Evolutionary conservation across 2,888 invertebrate genomes (phyloP), one percentile per base, ranked within the genome.

Genomic region (Eustalomyia histrio): DNA sequence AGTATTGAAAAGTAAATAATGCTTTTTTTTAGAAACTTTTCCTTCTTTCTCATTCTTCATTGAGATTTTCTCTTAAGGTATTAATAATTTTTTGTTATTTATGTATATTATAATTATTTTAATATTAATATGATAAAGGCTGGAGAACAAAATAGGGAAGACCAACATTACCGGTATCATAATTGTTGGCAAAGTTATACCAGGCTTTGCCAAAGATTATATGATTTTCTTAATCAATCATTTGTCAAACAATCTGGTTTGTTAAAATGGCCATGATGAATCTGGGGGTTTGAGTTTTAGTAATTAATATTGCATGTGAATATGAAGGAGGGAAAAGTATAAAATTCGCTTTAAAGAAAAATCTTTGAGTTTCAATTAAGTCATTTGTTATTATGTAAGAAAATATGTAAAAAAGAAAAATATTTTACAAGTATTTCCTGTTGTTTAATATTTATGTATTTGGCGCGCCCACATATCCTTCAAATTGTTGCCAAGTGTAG

Each of bases 41-140:
- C 5, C 17, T 67, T 29, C 39, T 18, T 55, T 67, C n/a, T 55
- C 21, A 55, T 39, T 53, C 39, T 39, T 47, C 39, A 61, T 43
- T 16, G 43, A 43, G 29, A 55, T 55, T 61, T 67, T 61, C 47
- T 63, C 68, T 33, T 39, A 9, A 69, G 57, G 68, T 50, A 57
- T 29, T 57, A 21, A 57, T 50, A 63, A 52, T 50, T 55, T 63
- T 24, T 33, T 10, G 3, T 47, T 47, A 9, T 18, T 21, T 55
- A 18, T 55, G 3, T 47, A n/a, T 52, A 58, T 35, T 47, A 10
- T 64, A 76, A 80, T 73, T 80, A 76, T 73, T 76, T 76, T 24
- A 50, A 47, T 58, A 80, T 72, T 73, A 68, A 72, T 53, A 58
- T 52, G 39, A 63, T 72, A 53, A 69, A 64, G 6, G n/a, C 3